These are phyloP conservation scores for Nasonovia ribisnigri DNA, from an alignment of 2,888 invertebrate species.

Conservation along the genomic window DNA sequence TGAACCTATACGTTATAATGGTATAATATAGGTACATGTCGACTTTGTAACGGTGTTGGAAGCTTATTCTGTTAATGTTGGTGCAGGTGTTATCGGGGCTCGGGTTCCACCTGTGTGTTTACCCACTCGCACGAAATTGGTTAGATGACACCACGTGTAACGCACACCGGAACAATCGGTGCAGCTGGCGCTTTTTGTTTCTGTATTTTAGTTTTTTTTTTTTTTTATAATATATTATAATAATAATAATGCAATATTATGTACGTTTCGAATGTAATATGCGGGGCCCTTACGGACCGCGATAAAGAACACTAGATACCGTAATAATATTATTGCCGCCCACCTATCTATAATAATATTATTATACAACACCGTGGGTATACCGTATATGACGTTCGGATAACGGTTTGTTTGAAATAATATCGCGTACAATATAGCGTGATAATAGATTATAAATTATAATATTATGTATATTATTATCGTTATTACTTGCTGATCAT, in stretches of 20 bases:
- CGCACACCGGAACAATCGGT: conserved; percentile 63
- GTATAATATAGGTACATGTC: no score
- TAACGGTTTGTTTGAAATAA: neutral
- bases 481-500: neutral
- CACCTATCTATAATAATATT: neutral
- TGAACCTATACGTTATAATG: conserved; percentile 24
- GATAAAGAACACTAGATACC: conserved; percentile 41
- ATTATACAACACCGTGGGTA: neutral
- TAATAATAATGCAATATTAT: neutral
- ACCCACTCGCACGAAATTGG: conserved; percentile 64
- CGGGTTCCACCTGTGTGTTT: conserved; percentile 65
- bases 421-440: neutral
- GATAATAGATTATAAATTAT: neutral
- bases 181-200: conserved; percentile 53
- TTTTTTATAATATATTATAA: neutral
- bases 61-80: conserved; percentile 61
- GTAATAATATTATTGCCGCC: neutral
- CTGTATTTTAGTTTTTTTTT: conserved; percentile 18
- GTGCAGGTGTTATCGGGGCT: conserved; percentile 47
- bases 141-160: conserved; percentile 59
- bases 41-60: conserved; percentile 32
- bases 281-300: conserved; percentile 55
- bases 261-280: conserved; percentile 4
- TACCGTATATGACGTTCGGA: neutral
- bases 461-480: neutral